Percentiles rank a stretch among this genome's conserved stretches.
phyloP scores from a whole-genome alignment of 2,113 vertebrate species.

The Halichoerus grypus region DNA sequence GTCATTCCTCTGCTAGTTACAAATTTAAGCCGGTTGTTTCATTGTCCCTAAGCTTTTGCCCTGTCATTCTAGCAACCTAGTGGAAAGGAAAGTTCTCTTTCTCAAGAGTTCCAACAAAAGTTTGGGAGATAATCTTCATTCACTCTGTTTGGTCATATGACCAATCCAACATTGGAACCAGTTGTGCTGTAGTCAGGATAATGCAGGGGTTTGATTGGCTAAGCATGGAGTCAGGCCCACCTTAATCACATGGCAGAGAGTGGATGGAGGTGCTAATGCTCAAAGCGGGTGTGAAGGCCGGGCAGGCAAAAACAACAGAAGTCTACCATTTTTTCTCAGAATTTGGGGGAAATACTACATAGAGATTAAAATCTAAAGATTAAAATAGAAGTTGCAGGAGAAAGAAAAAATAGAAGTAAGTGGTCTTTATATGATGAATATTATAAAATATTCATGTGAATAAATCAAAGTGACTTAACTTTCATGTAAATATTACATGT shows the following conservation, averaged over 20 bases:
- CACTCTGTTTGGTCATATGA: not conserved
- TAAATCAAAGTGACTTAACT: constrained; percentile 9
- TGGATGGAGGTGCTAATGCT: not conserved
- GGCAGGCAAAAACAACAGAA: not conserved
- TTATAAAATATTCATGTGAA: not conserved
- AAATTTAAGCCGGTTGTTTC: not conserved
- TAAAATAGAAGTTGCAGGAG: not conserved
- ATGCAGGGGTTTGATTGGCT: not conserved
- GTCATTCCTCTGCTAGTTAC: not conserved
- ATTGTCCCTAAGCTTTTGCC: constrained; percentile 14
- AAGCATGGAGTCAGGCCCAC: not conserved
- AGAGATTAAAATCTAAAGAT: constrained; percentile 4
- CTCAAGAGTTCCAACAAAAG: not conserved
- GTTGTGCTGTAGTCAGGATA: not conserved
- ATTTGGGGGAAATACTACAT: not conserved
- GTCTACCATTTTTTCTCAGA: not conserved
- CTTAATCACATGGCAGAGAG: not conserved
- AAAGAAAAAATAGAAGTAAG: not conserved
- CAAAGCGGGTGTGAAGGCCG: not conserved
- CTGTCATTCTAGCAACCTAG: not conserved
- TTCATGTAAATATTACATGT: not conserved
- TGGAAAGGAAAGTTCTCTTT: not conserved
- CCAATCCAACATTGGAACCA: not conserved
- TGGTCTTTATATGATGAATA: not conserved
- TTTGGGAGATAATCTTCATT: not conserved